Evolutionary conservation across 2,888 invertebrate species (phyloP).

Genomic region (Eupithecia dodoneata): DNA sequence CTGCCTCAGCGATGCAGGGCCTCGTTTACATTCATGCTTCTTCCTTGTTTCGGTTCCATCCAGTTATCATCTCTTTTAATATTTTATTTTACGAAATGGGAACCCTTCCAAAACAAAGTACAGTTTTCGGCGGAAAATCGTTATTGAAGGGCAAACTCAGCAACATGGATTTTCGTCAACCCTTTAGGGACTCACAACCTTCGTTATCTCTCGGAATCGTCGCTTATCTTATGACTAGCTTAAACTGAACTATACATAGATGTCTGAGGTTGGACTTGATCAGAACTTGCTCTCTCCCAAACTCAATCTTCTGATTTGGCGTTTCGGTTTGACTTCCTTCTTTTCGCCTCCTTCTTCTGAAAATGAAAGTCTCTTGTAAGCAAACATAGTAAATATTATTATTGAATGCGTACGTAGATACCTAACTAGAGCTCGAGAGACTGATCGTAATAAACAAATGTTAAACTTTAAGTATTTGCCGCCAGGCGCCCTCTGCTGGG

Average conservation of each 20-base stretch:
- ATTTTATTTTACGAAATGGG: neutral
- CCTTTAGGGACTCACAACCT: neutral
- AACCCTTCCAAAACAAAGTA: neutral
- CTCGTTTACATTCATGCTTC: neutral
- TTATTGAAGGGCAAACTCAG: neutral
- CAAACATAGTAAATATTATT: neutral
- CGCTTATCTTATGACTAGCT: conserved; percentile 7
- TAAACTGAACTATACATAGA: neutral
- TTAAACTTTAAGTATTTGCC: no score
- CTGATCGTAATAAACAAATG: no score
- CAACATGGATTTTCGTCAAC: conserved; percentile 1
- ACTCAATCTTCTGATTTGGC: conserved; percentile 40
- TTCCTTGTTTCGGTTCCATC: neutral
- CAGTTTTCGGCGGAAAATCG: neutral
- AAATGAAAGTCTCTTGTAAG: conserved; percentile 11
- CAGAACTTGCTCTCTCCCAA: conserved; percentile 46
- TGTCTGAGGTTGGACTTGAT: neutral
- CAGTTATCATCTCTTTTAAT: conserved; percentile 9
- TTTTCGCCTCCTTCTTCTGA: conserved; percentile 39
- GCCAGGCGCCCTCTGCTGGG: no score
- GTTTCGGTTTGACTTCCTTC: conserved; percentile 33
- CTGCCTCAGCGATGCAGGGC: neutral
- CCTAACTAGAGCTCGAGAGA: no score
- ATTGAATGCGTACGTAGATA: neutral
- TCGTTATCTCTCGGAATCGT: neutral